phyloP scores from a whole-genome alignment of 2,888 invertebrate species.

The Ctenicera cuprea region DNA sequence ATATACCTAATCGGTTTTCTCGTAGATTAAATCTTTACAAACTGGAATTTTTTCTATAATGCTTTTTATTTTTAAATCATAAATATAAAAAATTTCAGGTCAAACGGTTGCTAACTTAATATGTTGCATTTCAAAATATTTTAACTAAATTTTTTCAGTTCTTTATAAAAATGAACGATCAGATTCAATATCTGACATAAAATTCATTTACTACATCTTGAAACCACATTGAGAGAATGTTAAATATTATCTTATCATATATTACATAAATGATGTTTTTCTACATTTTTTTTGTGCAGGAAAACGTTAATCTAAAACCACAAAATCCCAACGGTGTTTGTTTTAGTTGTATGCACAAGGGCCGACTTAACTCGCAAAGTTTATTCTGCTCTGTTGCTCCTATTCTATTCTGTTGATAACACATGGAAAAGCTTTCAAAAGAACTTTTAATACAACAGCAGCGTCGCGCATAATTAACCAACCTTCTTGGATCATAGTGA shows the following conservation, averaged over 20 bases:
- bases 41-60: too few relatives aligned
- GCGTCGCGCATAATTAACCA: constrained; percentile 17
- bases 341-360: constrained; percentile 21
- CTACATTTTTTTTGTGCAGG: neutral
- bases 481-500: constrained; percentile 12
- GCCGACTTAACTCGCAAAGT: constrained; percentile 7
- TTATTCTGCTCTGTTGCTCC: constrained; percentile 26
- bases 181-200: too few relatives aligned
- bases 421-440: constrained; percentile 30
- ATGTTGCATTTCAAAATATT: too few relatives aligned
- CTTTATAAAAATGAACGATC: too few relatives aligned
- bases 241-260: neutral
- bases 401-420: constrained; percentile 21
- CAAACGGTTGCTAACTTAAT: too few relatives aligned
- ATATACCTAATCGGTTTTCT: too few relatives aligned
- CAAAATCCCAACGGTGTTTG: constrained; percentile 5
- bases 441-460: constrained; percentile 22
- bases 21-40: too few relatives aligned
- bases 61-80: too few relatives aligned
- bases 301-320: constrained; percentile 13
- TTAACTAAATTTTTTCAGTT: too few relatives aligned
- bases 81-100: too few relatives aligned
- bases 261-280: neutral
- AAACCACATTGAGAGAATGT: neutral
- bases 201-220: too few relatives aligned